These are phyloP conservation scores for Pseudotriccus pelzelni DNA, from an alignment of 2,797 vertebrate genomes.

Conservation along the genomic window DNA sequence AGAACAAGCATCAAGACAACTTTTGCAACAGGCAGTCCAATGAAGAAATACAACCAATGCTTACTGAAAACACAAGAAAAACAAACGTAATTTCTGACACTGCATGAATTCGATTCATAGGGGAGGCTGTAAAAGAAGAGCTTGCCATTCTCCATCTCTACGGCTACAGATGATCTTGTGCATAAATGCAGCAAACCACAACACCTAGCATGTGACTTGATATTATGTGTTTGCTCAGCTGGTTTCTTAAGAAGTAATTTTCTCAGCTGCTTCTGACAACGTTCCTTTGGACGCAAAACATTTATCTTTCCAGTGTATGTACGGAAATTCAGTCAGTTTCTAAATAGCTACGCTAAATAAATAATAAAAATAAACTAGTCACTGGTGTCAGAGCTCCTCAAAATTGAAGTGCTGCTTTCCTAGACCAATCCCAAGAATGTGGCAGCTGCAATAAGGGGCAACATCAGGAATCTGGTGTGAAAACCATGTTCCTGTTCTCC, in stretches of 20 bases:
- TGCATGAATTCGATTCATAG: background rate
- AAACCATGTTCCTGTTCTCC: background rate
- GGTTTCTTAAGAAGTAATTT: slow-evolving; percentile 26
- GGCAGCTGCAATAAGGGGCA: background rate
- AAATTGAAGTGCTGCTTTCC: background rate
- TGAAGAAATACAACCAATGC: background rate
- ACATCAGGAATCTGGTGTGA: background rate
- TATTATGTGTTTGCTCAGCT: slow-evolving; percentile 25
- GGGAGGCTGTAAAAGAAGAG: background rate
- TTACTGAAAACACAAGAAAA: slow-evolving; percentile 3
- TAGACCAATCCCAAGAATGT: background rate
- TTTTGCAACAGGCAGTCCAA: background rate
- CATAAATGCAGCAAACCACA: background rate
- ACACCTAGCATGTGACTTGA: background rate
- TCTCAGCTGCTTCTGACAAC: slow-evolving; percentile 3
- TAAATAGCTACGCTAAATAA: background rate
- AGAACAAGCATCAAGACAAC: background rate
- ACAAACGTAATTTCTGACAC: background rate
- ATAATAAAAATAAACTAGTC: background rate
- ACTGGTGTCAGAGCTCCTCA: background rate
- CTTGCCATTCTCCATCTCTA: background rate
- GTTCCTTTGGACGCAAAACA: background rate
- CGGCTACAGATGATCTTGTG: background rate
- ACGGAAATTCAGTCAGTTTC: background rate
- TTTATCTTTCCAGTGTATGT: background rate